A percentile compares a stretch with the other conserved stretches of the same genome.
Conservation (phyloP, 2,888 invertebrate genomes). For the Girardia tigrina region DNA sequence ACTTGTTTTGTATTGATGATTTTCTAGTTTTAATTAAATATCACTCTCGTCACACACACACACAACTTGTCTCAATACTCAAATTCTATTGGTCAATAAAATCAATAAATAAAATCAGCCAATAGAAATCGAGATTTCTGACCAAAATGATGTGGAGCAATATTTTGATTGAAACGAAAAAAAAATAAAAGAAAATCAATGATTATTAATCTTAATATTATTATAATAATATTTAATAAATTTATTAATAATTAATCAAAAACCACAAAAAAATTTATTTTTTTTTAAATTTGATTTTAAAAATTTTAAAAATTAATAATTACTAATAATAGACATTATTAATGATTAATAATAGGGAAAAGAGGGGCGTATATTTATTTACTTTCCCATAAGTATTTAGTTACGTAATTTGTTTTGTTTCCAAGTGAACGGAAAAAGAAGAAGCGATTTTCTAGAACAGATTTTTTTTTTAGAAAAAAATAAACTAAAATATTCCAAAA, state of each 20-base stretch:
- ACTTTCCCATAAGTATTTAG: neutral
- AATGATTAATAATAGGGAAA: too few relatives aligned
- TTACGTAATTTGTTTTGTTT: neutral
- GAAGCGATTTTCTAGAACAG: neutral
- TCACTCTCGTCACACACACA: neutral
- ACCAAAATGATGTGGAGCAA: neutral
- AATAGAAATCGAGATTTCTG: neutral
- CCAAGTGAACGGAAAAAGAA: neutral
- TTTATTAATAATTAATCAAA: neutral
- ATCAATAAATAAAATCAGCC: constrained; percentile 6
- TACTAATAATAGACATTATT: too few relatives aligned
- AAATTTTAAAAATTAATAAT: too few relatives aligned
- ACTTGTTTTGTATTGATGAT: neutral
- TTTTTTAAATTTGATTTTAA: neutral
- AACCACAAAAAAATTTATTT: neutral
- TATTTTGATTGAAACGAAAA: neutral
- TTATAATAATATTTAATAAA: neutral
- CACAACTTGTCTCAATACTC: neutral
- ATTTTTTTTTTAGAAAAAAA: neutral
- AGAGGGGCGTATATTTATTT: neutral
- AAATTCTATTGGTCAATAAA: constrained; percentile 3
- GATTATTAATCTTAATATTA: neutral
- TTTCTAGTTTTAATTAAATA: neutral
- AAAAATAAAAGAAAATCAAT: neutral
- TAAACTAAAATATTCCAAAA: neutral